Evolutionary conservation across 2,113 vertebrate genomes (phyloP).

Genomic region (Rostratula benghalensis): DNA sequence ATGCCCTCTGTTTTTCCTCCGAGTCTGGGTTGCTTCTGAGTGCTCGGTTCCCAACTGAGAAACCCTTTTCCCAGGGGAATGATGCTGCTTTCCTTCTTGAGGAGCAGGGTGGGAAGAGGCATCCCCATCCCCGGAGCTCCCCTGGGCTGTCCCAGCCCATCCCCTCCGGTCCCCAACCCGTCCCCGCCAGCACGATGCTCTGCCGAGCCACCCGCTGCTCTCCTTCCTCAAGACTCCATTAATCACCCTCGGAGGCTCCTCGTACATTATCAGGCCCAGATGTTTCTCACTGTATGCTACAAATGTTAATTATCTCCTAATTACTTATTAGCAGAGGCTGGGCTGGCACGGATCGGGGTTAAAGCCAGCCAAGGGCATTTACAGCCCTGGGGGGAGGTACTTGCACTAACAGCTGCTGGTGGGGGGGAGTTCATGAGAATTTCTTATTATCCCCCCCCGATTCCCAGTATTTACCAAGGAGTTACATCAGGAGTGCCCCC

Average conservation of each 20-base stretch:
- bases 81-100: not conserved
- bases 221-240: not conserved
- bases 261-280: conserved; percentile 58
- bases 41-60: rapidly evolving
- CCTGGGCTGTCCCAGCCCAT: not conserved
- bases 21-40: rapidly evolving
- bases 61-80: rapidly evolving
- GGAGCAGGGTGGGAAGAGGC: not conserved
- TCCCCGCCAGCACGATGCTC: rapidly evolving
- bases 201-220: rapidly evolving
- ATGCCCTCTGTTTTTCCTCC: not conserved
- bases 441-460: not conserved
- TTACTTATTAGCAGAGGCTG: conserved; percentile 54
- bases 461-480: not conserved
- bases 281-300: conserved; percentile 71
- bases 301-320: conserved; percentile 77
- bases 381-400: not conserved
- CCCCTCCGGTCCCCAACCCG: rapidly evolving
- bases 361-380: conserved; percentile 50
- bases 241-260: conserved; percentile 30
- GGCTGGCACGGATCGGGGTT: not conserved
- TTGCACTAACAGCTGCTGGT: not conserved
- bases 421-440: not conserved
- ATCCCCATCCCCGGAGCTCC: not conserved
- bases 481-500: rapidly evolving